phyloP scores from a whole-genome alignment of 1,140 invertebrate genomes.

The Cotesia chilonis region DNA sequence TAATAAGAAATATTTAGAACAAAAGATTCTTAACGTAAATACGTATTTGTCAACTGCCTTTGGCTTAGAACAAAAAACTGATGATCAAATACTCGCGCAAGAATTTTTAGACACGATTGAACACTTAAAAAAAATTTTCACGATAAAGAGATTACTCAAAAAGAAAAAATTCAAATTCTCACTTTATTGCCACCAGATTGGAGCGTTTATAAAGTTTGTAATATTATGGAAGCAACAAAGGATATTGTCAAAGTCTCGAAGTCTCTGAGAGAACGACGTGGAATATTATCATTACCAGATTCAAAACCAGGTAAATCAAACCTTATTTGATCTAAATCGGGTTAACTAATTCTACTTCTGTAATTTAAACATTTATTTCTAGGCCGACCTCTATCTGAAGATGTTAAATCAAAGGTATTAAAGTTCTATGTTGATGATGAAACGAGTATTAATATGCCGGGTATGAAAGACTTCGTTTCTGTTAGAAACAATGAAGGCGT shows the following conservation, averaged over 20 bases:
- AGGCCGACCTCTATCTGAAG: too few species aligned
- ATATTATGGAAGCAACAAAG: conserved; percentile 21
- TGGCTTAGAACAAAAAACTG: background rate
- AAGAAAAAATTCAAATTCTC: conserved; percentile 23
- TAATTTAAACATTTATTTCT: too few species aligned
- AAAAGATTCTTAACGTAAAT: background rate
- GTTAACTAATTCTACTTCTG: too few species aligned
- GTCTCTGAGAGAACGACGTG: too few species aligned
- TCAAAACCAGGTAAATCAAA: too few species aligned
- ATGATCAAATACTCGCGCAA: conserved; percentile 5
- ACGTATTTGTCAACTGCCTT: conserved; percentile 4
- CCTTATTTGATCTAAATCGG: too few species aligned
- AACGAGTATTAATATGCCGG: conserved; percentile 33
- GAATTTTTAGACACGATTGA: conserved; percentile 12
- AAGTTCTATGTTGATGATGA: conserved; percentile 7
- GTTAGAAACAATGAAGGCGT: too few species aligned
- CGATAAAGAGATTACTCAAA: background rate
- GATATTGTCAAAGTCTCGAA: background rate
- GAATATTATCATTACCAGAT: too few species aligned
- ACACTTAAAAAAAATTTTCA: conserved; percentile 10
- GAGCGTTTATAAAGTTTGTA: conserved; percentile 21
- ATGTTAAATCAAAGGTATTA: too few species aligned
- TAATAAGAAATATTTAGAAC: too few species aligned
- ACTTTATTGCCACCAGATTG: conserved; percentile 25
- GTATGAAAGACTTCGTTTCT: background rate